Evolutionary conservation across 2,797 vertebrate genomes (phyloP), one percentile per base, ranked within the genome.

Genomic region (Oreonectes daqikongensis): DNA sequence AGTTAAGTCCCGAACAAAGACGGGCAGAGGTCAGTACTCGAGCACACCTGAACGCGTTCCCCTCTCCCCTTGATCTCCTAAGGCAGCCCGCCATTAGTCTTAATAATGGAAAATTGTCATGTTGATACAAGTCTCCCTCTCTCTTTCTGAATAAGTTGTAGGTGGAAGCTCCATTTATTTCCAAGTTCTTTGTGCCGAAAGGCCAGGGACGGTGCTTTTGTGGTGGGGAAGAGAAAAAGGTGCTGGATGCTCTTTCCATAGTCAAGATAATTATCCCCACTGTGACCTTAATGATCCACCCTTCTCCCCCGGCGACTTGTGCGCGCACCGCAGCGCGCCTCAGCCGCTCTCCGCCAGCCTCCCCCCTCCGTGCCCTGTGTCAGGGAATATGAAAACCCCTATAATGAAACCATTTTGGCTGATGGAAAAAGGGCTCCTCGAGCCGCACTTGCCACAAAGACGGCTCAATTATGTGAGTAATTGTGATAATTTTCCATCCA

Each of bases 41-140:
- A 96, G 94, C 94, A 96, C 96, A 99, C 97, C 97, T 98, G 97
- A 98, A 97, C 96, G 94, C 91, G 92, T 95, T 95, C 95, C 95
- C 95, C 96, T 88, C 89, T 92, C 92, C 90, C 97, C 96, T 98
- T 99, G 96, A 99, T 98, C 96, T 96, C 95, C 95, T 94, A 94
- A 94, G 96, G 95, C 95, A 94, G 96, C 95, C 96, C 96, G 95
- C 99, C 96, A 99, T 99, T 99, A 99, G 97, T 96, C 95, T 97
- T 99, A 99, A 99, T 99, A 96, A 99, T 97, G 96, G 96, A 99
- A 99, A 99, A 99, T 99, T 98, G 97, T 99, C 97, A 97, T 99
- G 97, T 99, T 99, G 97, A 99, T 99, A 97, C 96, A 98, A 98
- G 97, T 98, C 97, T 95, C 94, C 96, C 97, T 96, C 89, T 88